Base-by-base conservation (phyloP, 2,113 vertebrate genomes). In the Natator depressus region DNA sequence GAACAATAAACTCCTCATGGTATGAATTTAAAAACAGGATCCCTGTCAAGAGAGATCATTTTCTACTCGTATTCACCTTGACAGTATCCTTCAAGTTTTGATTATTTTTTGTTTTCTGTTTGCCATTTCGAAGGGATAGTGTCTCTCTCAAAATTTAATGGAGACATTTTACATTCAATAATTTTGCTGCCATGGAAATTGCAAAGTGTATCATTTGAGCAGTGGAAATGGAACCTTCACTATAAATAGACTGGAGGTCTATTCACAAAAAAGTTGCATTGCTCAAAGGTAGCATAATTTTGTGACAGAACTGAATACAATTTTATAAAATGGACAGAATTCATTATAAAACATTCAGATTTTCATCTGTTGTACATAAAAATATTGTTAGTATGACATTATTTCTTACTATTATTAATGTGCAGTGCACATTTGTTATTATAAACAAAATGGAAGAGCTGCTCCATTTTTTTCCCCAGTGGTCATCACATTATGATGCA, bases 221-320 rank as follows among this genome's bases (percentile, higher is more conserved):
- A 80, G 83, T 84, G 80, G 75, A 96, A 95, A 97, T 72, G 62
- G 54, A 81, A 93, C 84, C 12, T 89, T 92, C 12, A 54, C 93
- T 92, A 92, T 55, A 55, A 65, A 93, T 47, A 89, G 84, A 82
- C 59, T 90, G 91, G 93, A 69, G 38, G 91, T 92, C 93, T 91
- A 97, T 95, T 98, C 97, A 98, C 97, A 98, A 98, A 97, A 97
- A 93, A 94, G 87, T 86, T 89, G 89, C 59, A 91, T 24, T 1
- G 3, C 13, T 88, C 24, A 47, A 14, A 78, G 35, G 35, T 6
- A 29, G 24, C 35, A 16, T 13, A 25, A 93, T 87, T 91, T 95
- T 6, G 24, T 72, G 79, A 82, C 50, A 89, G 82, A 94, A 47
- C 2, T 72, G 69, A 94, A 93, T 84, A 0, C 2, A 24, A 3